Conservation (phyloP, 2,113 vertebrate species). For the Platanista minor region DNA sequence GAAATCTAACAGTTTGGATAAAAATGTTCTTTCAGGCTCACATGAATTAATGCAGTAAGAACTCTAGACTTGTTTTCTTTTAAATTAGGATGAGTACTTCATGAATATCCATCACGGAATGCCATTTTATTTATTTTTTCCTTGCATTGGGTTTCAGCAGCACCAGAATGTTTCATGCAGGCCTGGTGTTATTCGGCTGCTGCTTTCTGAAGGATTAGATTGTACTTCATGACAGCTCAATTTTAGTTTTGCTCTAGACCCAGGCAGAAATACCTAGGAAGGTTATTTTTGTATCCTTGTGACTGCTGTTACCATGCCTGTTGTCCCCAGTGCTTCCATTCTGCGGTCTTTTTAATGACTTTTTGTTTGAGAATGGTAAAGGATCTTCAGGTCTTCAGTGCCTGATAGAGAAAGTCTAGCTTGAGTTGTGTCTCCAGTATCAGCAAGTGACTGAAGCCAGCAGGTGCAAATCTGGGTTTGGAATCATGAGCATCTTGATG, state of each 20-base stretch:
- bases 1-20: slow-evolving; percentile 76
- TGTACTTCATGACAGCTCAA: slow-evolving; percentile 54
- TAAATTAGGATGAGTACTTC: slow-evolving; percentile 72
- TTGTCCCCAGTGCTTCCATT: slow-evolving; percentile 25
- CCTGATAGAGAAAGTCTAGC: neutral
- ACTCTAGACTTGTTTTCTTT: slow-evolving; percentile 77
- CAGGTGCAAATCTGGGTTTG: slow-evolving; percentile 72
- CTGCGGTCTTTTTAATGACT: slow-evolving; percentile 44
- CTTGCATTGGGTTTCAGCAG: slow-evolving; percentile 57
- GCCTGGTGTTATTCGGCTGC: slow-evolving; percentile 41
- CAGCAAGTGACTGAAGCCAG: slow-evolving; percentile 58
- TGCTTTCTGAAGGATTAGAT: slow-evolving; percentile 54
- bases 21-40: slow-evolving; percentile 73
- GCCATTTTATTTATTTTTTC: slow-evolving; percentile 67
- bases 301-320: slow-evolving; percentile 21
- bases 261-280: slow-evolving; percentile 61
- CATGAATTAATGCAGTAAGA: slow-evolving; percentile 79
- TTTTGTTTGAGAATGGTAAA: slow-evolving; percentile 29
- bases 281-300: slow-evolving; percentile 62
- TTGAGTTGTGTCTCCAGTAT: neutral
- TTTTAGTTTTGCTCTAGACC: slow-evolving; percentile 64
- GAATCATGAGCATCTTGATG: slow-evolving; percentile 58
- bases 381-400: neutral
- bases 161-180: slow-evolving; percentile 56
- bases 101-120: slow-evolving; percentile 79